Conservation (phyloP, 2,113 vertebrate genomes). For the Euleptes europaea region DNA sequence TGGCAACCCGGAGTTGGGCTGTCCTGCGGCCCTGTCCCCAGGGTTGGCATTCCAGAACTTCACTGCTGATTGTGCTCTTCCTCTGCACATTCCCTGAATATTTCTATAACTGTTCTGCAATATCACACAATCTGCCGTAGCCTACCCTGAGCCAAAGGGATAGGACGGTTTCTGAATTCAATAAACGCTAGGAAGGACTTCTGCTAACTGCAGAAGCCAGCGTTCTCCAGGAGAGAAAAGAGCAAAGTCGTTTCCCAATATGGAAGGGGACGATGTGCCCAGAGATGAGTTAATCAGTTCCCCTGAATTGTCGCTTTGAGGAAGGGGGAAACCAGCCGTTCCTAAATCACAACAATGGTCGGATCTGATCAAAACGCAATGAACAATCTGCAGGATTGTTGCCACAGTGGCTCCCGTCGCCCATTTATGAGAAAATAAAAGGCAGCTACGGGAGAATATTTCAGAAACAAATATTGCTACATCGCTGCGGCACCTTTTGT, state of each 20-base stretch:
- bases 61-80: too few relatives aligned
- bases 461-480: not conserved
- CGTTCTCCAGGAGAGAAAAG: not conserved
- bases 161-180: not conserved
- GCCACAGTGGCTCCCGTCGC: not conserved
- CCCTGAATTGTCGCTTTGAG: not conserved
- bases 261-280: not conserved
- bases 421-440: not conserved
- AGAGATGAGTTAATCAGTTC: not conserved
- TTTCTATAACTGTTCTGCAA: too few relatives aligned
- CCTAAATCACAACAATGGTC: not conserved
- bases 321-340: not conserved
- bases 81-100: too few relatives aligned
- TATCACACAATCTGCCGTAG: too few relatives aligned
- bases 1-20: too few relatives aligned
- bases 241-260: not conserved
- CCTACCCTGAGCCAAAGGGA: not conserved
- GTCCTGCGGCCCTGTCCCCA: too few relatives aligned
- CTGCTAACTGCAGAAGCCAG: not conserved
- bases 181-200: not conserved
- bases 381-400: not conserved
- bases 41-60: too few relatives aligned
- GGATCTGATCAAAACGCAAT: not conserved
- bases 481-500: not conserved
- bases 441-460: not conserved